These are phyloP conservation scores for Cataglyphis albicans DNA, from an alignment of 2,888 invertebrate species.

Conservation along the genomic window DNA sequence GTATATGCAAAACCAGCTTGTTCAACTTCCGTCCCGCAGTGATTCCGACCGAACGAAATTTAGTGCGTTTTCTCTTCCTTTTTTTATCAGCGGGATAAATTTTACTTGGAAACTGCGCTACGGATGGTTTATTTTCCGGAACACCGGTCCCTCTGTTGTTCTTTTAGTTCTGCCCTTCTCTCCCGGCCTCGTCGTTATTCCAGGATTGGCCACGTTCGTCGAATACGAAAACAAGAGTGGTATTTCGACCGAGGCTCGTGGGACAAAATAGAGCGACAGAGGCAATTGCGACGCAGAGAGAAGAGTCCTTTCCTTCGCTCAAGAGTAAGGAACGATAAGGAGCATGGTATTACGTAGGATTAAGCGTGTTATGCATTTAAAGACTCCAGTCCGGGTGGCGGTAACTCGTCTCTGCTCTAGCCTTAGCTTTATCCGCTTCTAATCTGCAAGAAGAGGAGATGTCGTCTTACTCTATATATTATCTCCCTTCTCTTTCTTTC, in stretches of 20 bases:
- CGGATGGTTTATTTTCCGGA: constrained; percentile 43
- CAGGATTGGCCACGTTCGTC: constrained; percentile 14
- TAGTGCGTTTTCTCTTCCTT: not conserved
- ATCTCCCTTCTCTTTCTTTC: not conserved
- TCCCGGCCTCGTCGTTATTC: not conserved
- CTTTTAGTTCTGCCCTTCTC: constrained; percentile 10
- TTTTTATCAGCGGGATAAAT: constrained; percentile 49
- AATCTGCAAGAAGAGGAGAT: constrained; percentile 45
- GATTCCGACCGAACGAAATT: not conserved
- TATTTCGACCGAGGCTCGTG: constrained; percentile 11
- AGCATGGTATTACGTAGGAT: constrained; percentile 60
- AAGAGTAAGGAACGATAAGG: constrained; percentile 56
- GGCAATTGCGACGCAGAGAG: constrained; percentile 13
- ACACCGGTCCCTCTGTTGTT: constrained; percentile 4
- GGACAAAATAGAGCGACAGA: constrained; percentile 33
- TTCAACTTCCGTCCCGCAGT: not conserved
- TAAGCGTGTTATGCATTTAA: constrained; percentile 67
- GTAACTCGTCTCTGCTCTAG: constrained; percentile 32
- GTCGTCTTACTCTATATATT: constrained; percentile 14
- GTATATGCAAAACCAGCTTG: not conserved
- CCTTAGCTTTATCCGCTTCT: constrained; percentile 55
- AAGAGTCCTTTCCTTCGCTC: constrained; percentile 3
- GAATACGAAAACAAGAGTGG: constrained; percentile 30
- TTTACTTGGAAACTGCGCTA: constrained; percentile 42
- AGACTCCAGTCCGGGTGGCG: constrained; percentile 27